Evolutionary conservation across 1,140 invertebrate genomes (phyloP), one percentile per base, ranked within the genome.

Genomic region (Trigoniulus corallinus): DNA sequence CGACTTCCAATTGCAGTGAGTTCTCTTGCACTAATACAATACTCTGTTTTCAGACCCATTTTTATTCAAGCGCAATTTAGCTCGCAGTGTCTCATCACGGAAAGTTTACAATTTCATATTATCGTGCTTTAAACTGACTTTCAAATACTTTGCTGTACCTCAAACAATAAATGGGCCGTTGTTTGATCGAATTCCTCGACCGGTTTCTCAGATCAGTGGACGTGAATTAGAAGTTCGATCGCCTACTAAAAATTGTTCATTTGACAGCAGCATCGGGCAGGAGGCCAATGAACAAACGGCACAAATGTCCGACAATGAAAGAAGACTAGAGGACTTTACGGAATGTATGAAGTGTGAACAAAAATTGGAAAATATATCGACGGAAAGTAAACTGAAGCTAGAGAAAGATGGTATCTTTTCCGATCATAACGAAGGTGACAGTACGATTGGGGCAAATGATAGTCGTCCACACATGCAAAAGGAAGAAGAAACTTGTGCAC

Each of bases 131-230:
- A 57, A 64, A 29, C 62, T 60, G 34, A 61, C 69, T 2, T 72
- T 66, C 52, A 54, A 62, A 22, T 73, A 73, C 53, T 74, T 73
- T 62, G 66, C 61, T 12, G 61, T 68, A 37, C 70, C 71, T 2
- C 61, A 61, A 51, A 57, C 54, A 15, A 46, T 37, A 7, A 41
- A 39, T 34, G 63, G 62, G 1, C 60, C 60, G 37, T 53, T 67
- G 7, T 67, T 61, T 54, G 52, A 34, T 7, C 29, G 15, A 34
- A 34, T 34, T 34, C 7, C 7, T 15, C 15, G 7, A 34, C 29
- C 29, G 15, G 18, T 15, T 41, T 2, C 2, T 42, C 18, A 44
- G 15, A n/a, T n/a, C 2, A 21, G 7, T 34, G 29, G 29, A 7
- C n/a, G n/a, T n/a, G n/a, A n/a, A n/a, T n/a, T n/a, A n/a, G n/a